Evolutionary conservation across 2,797 vertebrate genomes (phyloP), one percentile per base, ranked within the genome.

Genomic region (Brotula barbata): DNA sequence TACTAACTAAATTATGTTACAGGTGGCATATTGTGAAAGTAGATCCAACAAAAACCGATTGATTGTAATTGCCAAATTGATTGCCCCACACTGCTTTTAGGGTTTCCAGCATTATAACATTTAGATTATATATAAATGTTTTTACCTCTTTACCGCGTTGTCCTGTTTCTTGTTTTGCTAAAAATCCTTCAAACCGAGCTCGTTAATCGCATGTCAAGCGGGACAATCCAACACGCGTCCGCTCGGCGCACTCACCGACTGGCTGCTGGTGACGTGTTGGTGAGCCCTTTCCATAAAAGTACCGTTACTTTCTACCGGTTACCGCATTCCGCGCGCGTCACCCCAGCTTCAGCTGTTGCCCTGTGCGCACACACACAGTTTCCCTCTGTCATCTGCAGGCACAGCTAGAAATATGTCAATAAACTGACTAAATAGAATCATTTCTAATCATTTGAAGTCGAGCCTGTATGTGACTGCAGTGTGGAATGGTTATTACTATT

Each of bases 271-370:
- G 80, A 79, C 79, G 75, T 64, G 80, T 77, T 78, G 63, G 71
- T 84, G 81, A 77, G 84, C 84, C 78, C 84, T 94, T 94, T 94
- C 95, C 94, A 95, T 95, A 95, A 96, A 97, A 96, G 94, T 94
- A 92, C 87, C 88, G 91, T 89, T 91, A 90, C 91, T 92, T 93
- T 90, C 89, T 74, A 90, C 88, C 87, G 83, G 89, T 88, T 81
- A 87, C 90, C 82, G 88, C 94, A 96, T 96, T 94, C 94, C 93
- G 81, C 75, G 80, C 93, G 88, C 88, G 90, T 90, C 91, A 91
- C 77, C 86, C 65, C 83, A 86, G 87, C 85, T 83, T 94, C 95
- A 96, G 95, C 95, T 96, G 95, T 91, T 90, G 88, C 85, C 48
- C 43, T 67, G 56, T 66, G 58, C 52, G 15, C 23, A 8, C 28